These are phyloP conservation scores for Entomobrya proxima DNA, from an alignment of 2,888 invertebrate genomes.

Conservation along the genomic window DNA sequence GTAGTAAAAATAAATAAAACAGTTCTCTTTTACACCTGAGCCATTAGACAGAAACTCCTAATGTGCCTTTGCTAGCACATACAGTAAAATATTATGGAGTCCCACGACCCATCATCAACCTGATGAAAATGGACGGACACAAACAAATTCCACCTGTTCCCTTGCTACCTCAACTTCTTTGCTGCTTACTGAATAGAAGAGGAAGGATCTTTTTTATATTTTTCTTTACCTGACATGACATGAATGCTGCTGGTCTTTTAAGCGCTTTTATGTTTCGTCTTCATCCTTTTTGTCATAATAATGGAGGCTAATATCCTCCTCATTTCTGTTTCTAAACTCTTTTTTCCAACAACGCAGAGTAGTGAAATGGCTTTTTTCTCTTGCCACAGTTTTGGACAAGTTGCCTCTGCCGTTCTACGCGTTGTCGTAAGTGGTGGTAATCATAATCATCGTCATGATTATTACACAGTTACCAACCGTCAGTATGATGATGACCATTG, in stretches of 20 bases:
- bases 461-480: conserved; percentile 25
- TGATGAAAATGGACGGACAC: conserved; percentile 3
- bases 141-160: conserved; percentile 35
- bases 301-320: conserved; percentile 23
- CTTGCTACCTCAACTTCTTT: neutral
- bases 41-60: neutral
- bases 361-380: neutral
- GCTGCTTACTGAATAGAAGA: neutral
- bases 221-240: conserved; percentile 8
- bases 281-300: conserved; percentile 44
- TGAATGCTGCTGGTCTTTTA: neutral
- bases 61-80: too few species aligned
- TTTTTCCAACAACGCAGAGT: neutral
- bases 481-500: conserved; percentile 17
- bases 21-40: neutral
- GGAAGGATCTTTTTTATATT: neutral
- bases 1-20: neutral
- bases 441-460: conserved; percentile 12
- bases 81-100: conserved; percentile 4
- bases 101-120: conserved; percentile 15
- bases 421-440: neutral
- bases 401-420: too few species aligned
- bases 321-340: neutral
- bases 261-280: conserved; percentile 34
- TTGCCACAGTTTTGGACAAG: neutral